Conservation (phyloP, 2,797 vertebrate genomes). For the Apogon hyalosoma region DNA sequence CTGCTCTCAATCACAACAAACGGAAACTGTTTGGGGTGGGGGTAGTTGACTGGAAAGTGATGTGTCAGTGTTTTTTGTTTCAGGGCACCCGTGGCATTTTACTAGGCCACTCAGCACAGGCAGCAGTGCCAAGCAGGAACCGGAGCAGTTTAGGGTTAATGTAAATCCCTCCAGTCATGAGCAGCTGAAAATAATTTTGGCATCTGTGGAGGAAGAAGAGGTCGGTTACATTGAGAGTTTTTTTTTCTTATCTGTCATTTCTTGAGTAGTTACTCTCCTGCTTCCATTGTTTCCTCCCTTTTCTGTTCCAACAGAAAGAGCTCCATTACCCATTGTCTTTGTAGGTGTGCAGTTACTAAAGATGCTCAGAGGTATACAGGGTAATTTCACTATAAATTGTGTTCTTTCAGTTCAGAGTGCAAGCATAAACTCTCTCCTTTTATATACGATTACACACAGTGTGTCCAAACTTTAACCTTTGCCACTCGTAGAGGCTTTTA, state of each 20-base stretch:
- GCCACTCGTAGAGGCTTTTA: constrained; percentile 19
- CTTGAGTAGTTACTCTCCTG: constrained; percentile 23
- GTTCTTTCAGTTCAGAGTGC: constrained; percentile 25
- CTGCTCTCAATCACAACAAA: constrained; percentile 69
- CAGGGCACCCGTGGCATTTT: constrained; percentile 62
- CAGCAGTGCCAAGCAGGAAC: constrained; percentile 62
- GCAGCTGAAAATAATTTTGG: constrained; percentile 79
- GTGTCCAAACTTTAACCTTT: constrained; percentile 42
- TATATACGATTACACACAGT: constrained; percentile 61
- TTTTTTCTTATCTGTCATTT: constrained; percentile 20
- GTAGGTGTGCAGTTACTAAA: constrained; percentile 22
- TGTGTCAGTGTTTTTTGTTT: constrained; percentile 60
- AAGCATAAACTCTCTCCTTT: constrained; percentile 36
- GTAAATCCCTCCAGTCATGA: constrained; percentile 72
- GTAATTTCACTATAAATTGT: constrained; percentile 43
- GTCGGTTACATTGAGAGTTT: constrained; percentile 31
- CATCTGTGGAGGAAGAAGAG: constrained; percentile 36
- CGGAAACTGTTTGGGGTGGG: constrained; percentile 44
- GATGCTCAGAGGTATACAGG: constrained; percentile 27
- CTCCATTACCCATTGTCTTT: constrained; percentile 40
- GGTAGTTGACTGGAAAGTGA: constrained; percentile 40
- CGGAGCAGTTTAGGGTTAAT: constrained; percentile 67
- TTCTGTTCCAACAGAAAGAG: constrained; percentile 43
- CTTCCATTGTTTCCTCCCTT: constrained; percentile 19
- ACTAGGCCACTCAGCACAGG: constrained; percentile 38